Evolutionary conservation across 2,888 invertebrate species (phyloP).

Genomic region (Hylaea fasciaria): DNA sequence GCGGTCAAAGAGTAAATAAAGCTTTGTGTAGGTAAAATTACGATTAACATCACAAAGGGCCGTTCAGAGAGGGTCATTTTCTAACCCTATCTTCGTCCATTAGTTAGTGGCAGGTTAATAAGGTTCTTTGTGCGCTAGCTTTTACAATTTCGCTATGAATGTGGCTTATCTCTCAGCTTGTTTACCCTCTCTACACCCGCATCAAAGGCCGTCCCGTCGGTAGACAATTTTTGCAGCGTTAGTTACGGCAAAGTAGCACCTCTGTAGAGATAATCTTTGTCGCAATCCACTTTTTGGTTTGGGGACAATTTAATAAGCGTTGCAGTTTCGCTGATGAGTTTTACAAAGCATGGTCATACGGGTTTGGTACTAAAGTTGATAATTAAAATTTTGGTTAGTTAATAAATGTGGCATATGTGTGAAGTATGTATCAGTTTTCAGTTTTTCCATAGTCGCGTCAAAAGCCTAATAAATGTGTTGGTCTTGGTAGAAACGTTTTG

Average conservation of each 20-base stretch:
- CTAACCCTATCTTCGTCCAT: conserved; percentile 76
- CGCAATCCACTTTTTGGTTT: conserved; percentile 1
- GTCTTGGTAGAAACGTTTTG: too few relatives aligned
- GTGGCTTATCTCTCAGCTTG: conserved; percentile 76
- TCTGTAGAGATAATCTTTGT: conserved; percentile 36
- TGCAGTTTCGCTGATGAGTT: background rate
- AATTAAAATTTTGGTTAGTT: too few relatives aligned
- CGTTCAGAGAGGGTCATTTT: conserved; percentile 59
- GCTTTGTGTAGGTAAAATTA: conserved; percentile 55
- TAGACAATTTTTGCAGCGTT: conserved; percentile 73
- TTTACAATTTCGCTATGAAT: conserved; percentile 79
- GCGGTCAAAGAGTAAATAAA: conserved; percentile 49
- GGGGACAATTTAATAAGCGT: background rate
- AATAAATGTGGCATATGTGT: too few relatives aligned
- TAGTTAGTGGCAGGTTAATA: conserved; percentile 80
- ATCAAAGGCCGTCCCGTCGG: conserved; percentile 61
- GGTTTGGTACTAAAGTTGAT: too few relatives aligned
- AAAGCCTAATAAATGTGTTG: too few relatives aligned
- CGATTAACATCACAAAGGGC: conserved; percentile 68
- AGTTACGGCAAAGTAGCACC: conserved; percentile 61
- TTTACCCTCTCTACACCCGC: conserved; percentile 72
- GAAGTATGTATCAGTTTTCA: too few relatives aligned
- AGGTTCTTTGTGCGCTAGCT: conserved; percentile 76
- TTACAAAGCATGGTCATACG: background rate
- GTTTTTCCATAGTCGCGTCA: too few relatives aligned